Conservation (phyloP, 2,797 vertebrate species). For the Adelosebastes latens region DNA sequence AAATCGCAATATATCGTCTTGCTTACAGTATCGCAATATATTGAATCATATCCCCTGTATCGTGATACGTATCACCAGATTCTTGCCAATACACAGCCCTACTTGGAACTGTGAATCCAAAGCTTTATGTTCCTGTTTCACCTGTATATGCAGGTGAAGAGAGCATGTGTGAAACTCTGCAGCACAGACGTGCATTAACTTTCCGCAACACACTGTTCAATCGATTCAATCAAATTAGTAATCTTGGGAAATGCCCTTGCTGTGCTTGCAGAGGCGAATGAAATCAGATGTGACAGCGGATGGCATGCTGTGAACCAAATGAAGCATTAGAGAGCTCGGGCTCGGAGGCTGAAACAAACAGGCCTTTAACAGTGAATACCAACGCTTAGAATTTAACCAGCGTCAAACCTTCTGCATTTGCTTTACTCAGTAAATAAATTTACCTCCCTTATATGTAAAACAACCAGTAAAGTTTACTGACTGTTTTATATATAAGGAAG, state of each 20-base stretch:
- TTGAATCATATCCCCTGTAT: no score
- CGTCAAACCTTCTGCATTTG: not conserved
- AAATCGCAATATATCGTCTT: no score
- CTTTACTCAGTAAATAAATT: not conserved
- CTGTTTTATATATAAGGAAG: not conserved
- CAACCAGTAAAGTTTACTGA: not conserved
- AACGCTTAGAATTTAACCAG: not conserved
- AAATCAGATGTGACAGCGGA: conserved; percentile 50
- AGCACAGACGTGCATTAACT: conserved; percentile 8
- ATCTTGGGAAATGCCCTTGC: conserved; percentile 50
- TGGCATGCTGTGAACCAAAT: conserved; percentile 36
- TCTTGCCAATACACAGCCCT: no score
- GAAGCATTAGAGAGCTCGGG: conserved; percentile 24
- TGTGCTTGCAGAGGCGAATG: conserved; percentile 28
- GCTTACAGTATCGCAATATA: no score
- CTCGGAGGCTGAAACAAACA: conserved; percentile 40
- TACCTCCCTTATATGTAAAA: no score
- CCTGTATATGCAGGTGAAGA: not conserved
- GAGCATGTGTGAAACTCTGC: conserved; percentile 3
- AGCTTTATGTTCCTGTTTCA: not conserved
- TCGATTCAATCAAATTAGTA: conserved; percentile 47
- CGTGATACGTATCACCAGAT: no score
- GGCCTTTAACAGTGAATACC: conserved; percentile 15
- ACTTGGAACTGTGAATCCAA: not conserved
- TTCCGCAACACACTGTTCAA: conserved; percentile 33